These are phyloP conservation scores for Nasonia vitripennis DNA, from an alignment of 1,140 invertebrate genomes.

Conservation along the genomic window DNA sequence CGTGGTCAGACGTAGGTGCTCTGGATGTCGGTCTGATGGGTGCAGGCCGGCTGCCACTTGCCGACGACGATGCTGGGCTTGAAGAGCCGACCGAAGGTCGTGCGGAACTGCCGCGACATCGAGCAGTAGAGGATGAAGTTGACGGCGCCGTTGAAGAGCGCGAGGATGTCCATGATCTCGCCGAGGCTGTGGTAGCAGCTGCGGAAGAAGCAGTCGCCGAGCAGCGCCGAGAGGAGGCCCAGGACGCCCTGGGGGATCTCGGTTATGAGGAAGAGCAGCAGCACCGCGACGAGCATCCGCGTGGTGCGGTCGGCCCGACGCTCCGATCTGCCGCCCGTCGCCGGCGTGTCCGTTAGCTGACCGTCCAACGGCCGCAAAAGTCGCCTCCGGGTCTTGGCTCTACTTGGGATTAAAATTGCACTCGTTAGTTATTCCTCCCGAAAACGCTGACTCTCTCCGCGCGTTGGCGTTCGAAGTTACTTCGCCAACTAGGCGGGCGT, in stretches of 20 bases:
- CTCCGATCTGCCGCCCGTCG: conserved; percentile 78
- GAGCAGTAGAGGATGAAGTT: conserved; percentile 96
- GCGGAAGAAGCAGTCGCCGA: conserved; percentile 84
- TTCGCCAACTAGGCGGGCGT: too few species aligned
- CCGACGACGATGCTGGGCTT: conserved; percentile 65
- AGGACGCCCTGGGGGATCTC: conserved; percentile 90
- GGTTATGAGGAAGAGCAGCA: conserved; percentile 89
- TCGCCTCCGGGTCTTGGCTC: conserved; percentile 40
- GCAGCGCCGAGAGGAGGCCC: conserved; percentile 82
- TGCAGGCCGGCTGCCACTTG: conserved; percentile 70
- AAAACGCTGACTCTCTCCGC: too few species aligned
- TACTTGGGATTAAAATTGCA: conserved; percentile 26
- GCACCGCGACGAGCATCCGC: conserved; percentile 90
- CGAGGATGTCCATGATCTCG: conserved; percentile 93
- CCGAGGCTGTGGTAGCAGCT: conserved; percentile 87
- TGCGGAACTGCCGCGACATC: conserved; percentile 94
- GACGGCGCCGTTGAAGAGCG: conserved; percentile 92
- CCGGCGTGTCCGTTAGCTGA: not conserved
- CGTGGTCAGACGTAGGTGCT: conserved; percentile 77
- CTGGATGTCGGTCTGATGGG: conserved; percentile 74
- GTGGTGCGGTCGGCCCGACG: conserved; percentile 89
- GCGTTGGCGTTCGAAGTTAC: too few species aligned
- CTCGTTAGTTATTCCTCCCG: too few species aligned
- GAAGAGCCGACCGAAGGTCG: conserved; percentile 88
- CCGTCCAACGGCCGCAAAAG: conserved; percentile 8